Conservation (phyloP, 2,113 vertebrate species). For the Sturnira hondurensis region DNA sequence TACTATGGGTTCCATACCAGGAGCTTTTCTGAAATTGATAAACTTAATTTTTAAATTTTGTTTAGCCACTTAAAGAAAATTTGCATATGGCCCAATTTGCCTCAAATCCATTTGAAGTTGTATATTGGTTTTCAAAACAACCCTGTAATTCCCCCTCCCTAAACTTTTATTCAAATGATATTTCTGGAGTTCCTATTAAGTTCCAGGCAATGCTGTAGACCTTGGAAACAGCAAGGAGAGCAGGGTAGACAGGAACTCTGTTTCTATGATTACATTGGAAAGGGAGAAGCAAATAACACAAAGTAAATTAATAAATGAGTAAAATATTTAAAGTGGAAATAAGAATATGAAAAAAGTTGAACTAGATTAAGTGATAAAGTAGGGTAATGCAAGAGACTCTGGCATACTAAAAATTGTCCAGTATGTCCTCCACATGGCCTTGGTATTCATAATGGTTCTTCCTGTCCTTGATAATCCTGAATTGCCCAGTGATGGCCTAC, state of each 20-base stretch:
- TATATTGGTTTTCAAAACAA: conserved; percentile 99
- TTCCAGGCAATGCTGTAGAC: neutral
- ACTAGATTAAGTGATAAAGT: neutral
- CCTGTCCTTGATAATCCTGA: neutral
- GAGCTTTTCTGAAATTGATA: conserved; percentile 90
- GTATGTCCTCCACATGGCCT: neutral
- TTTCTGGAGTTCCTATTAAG: neutral
- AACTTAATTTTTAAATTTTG: conserved; percentile 92
- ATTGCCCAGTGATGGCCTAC: neutral
- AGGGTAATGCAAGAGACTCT: neutral
- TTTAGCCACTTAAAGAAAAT: conserved; percentile 85
- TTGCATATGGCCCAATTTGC: conserved; percentile 92
- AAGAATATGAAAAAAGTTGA: neutral
- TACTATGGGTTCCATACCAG: conserved; percentile 85
- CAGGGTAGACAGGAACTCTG: neutral
- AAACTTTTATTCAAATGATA: neutral
- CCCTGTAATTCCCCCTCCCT: conserved; percentile 89
- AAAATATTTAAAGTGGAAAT: neutral
- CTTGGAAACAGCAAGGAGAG: neutral
- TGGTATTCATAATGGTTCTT: neutral
- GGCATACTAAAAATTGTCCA: neutral
- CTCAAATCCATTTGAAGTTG: conserved; percentile 99
- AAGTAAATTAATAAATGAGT: neutral
- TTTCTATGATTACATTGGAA: neutral
- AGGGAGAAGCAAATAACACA: neutral